phyloP scores from a whole-genome alignment of 2,888 invertebrate genomes.

The Melikaiella ostensackeni region DNA sequence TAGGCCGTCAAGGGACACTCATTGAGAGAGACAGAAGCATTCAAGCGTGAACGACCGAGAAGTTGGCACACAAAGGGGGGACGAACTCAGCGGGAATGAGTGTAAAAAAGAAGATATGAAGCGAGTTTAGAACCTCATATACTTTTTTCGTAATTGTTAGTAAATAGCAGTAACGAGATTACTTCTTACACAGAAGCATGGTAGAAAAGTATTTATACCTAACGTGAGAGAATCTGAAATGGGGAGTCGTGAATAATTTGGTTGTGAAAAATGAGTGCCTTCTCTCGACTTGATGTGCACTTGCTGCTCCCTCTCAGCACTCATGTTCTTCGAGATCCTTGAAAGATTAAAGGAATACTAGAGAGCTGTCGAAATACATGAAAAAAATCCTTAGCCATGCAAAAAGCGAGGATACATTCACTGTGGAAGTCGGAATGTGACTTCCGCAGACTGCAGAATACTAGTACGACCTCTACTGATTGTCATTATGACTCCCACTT shows the following conservation, averaged over 20 bases:
- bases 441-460: too few species aligned
- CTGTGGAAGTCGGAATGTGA: too few species aligned
- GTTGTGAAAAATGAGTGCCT: conserved; percentile 4
- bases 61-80: too few species aligned
- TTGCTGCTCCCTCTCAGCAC: conserved; percentile 1
- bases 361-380: neutral
- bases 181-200: neutral
- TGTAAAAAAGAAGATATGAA: neutral
- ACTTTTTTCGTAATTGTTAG: neutral
- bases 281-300: neutral
- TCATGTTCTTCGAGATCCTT: conserved; percentile 6
- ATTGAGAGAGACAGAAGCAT: too few species aligned
- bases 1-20: too few species aligned
- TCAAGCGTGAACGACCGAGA: too few species aligned
- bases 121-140: neutral
- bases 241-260: conserved; percentile 10
- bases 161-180: conserved; percentile 20
- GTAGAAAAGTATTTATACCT: neutral
- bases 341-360: conserved; percentile 13
- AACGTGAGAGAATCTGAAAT: neutral
- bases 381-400: conserved; percentile 1
- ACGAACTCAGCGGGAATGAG: too few species aligned
- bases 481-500: too few species aligned
- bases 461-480: too few species aligned
- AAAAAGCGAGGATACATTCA: neutral